phyloP scores from a whole-genome alignment of 2,888 invertebrate species.

The Temnothorax rugatulus region DNA sequence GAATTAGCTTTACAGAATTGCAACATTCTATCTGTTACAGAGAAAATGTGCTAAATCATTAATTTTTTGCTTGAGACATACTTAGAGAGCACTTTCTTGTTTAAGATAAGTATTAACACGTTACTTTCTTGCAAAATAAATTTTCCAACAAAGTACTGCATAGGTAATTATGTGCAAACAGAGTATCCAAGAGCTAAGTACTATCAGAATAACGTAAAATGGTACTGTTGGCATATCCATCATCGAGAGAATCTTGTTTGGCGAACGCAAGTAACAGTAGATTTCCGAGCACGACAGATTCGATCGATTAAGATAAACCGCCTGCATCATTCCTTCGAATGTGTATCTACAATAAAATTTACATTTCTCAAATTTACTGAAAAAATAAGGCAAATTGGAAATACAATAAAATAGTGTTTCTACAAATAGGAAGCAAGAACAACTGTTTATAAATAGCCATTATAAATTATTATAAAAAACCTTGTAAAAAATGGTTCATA shows the following conservation, averaged over 20 bases:
- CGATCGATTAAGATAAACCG: slow-evolving; percentile 90
- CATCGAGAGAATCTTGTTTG: slow-evolving; percentile 88
- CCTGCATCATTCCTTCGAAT: slow-evolving; percentile 91
- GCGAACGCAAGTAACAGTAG: slow-evolving; percentile 88
- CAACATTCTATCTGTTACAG: too few species aligned
- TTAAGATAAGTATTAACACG: too few species aligned
- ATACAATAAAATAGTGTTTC: neutral
- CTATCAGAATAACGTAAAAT: slow-evolving; percentile 86
- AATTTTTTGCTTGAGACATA: too few species aligned
- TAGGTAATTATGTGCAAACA: slow-evolving; percentile 88
- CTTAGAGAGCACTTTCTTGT: too few species aligned
- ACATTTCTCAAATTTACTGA: neutral
- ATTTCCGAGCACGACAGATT: slow-evolving; percentile 88
- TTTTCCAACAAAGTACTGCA: slow-evolving; percentile 86
- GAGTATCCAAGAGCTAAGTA: slow-evolving; percentile 88
- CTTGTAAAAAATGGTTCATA: neutral
- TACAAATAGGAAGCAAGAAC: neutral
- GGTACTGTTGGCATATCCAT: slow-evolving; percentile 88
- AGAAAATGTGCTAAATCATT: too few species aligned
- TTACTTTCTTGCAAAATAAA: slow-evolving; percentile 36
- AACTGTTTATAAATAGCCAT: neutral
- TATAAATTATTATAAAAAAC: slow-evolving; percentile 10
- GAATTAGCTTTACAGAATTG: too few species aligned
- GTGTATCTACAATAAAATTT: slow-evolving; percentile 88
- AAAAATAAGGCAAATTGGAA: neutral